Percentiles rank a stretch among this genome's conserved stretches.
Evolutionary conservation across 1,140 invertebrate genomes (phyloP).

Genomic region (Holotrichia oblita): DNA sequence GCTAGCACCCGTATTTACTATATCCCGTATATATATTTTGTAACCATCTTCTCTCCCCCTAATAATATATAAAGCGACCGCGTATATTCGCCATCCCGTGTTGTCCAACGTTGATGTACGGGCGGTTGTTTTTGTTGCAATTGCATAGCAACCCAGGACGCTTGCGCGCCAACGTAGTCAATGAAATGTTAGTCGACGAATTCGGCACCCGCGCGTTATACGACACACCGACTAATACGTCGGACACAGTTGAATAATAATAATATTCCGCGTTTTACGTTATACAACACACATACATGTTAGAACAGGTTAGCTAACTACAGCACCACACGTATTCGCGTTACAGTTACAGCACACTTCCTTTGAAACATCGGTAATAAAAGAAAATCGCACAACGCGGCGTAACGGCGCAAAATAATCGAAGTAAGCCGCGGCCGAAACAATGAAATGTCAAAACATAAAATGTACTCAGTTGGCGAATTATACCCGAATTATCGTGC

Average conservation of each 20-base stretch:
- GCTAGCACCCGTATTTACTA: slow-evolving; percentile 19
- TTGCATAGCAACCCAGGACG: slow-evolving; percentile 29
- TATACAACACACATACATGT: background rate
- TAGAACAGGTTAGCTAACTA: background rate
- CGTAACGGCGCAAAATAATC: background rate
- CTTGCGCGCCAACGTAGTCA: slow-evolving; percentile 26
- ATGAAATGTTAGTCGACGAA: slow-evolving; percentile 20
- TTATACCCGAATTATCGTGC: background rate
- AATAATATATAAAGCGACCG: slow-evolving; percentile 19
- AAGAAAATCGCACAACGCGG: background rate
- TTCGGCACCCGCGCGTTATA: slow-evolving; percentile 22
- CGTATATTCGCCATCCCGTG: slow-evolving; percentile 30
- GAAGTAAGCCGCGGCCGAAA: slow-evolving; percentile 3
- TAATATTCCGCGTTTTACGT: slow-evolving; percentile 21
- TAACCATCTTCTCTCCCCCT: slow-evolving; percentile 34
- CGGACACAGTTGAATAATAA: slow-evolving; percentile 8
- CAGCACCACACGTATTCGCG: background rate
- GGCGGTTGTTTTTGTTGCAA: slow-evolving; percentile 34
- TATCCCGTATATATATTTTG: slow-evolving; percentile 10
- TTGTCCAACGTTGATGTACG: slow-evolving; percentile 16
- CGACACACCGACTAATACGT: background rate
- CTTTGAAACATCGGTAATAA: background rate
- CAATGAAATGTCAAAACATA: slow-evolving; percentile 19
- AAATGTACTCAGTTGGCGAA: slow-evolving; percentile 7
- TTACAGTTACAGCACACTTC: background rate